A percentile compares a stretch with the other conserved stretches of the same genome.
These are phyloP conservation scores for Trissonchulus sp. DNA, from an alignment of 2,888 invertebrate species.

Conservation along the genomic window DNA sequence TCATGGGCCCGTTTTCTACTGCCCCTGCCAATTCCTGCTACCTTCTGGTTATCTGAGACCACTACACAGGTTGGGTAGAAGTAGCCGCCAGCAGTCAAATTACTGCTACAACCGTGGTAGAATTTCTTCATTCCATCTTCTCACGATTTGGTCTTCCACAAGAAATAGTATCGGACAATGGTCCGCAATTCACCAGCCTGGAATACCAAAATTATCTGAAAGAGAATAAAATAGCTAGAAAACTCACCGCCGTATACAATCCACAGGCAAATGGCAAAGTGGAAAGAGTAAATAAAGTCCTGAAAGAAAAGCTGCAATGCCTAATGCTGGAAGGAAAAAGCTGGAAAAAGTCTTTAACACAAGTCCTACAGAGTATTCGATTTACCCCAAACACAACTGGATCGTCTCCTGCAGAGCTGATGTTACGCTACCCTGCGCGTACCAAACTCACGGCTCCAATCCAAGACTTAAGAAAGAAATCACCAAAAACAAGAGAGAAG, in stretches of 20 bases:
- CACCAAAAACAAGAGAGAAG: not conserved
- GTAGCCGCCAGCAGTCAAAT: not conserved
- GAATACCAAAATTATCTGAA: not conserved
- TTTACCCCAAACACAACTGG: not conserved
- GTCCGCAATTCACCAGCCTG: not conserved
- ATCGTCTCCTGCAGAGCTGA: not conserved
- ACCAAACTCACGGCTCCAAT: not conserved
- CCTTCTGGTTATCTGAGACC: not conserved
- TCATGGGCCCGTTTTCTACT: not conserved
- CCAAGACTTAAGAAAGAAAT: not conserved
- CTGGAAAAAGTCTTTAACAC: not conserved
- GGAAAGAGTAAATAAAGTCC: not conserved
- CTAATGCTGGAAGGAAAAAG: not conserved
- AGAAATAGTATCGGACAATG: slow-evolving; percentile 1
- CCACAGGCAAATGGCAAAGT: slow-evolving; percentile 4
- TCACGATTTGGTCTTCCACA: not conserved
- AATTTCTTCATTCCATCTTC: slow-evolving; percentile 3
- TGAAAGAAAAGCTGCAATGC: not conserved
- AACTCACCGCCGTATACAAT: not conserved
- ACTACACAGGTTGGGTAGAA: not conserved
- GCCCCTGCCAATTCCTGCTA: not conserved
- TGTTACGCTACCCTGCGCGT: not conserved
- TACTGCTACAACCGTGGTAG: not conserved
- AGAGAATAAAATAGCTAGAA: not conserved
- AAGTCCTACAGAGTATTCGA: not conserved